A percentile compares a stretch with the other conserved stretches of the same genome.
Evolutionary conservation across 2,888 invertebrate species (phyloP).

Genomic region (Coelopa pilipes): DNA sequence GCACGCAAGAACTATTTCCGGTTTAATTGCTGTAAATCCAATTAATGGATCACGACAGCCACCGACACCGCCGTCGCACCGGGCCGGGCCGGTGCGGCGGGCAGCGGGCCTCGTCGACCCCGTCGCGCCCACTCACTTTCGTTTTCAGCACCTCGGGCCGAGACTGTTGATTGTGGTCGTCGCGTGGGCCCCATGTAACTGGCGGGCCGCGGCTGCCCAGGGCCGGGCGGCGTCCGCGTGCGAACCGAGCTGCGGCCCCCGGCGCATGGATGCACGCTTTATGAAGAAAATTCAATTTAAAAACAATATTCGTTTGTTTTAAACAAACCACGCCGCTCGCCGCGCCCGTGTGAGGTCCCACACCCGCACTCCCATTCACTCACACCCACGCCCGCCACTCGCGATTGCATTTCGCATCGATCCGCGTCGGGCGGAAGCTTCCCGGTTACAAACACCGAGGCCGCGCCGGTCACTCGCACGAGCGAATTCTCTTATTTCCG

Average conservation of each 20-base stretch:
- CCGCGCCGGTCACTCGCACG: too few species aligned
- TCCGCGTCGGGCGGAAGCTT: too few species aligned
- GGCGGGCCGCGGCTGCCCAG: neutral
- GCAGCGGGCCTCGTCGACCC: too few species aligned
- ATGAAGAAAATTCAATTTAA: conserved; percentile 22
- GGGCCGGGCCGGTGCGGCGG: too few species aligned
- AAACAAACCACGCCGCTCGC: neutral
- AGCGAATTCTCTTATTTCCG: too few species aligned
- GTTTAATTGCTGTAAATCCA: conserved; percentile 17
- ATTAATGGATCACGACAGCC: conserved; percentile 3
- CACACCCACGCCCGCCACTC: too few species aligned
- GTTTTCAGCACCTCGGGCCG: neutral
- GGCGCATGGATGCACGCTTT: neutral
- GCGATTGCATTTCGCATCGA: too few species aligned
- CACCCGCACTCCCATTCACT: too few species aligned
- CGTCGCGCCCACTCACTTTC: neutral
- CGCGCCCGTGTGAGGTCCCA: too few species aligned
- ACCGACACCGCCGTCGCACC: neutral
- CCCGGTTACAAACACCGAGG: too few species aligned
- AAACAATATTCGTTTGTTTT: conserved; percentile 10
- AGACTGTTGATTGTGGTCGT: neutral
- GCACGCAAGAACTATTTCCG: neutral
- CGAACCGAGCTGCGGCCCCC: neutral
- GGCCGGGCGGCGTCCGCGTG: neutral
- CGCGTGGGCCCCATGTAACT: neutral